Percentiles rank a stretch among this genome's conserved stretches.
phyloP scores from a whole-genome alignment of 53 echinoderm and acorn worm species.

The Antedon mediterranea region DNA sequence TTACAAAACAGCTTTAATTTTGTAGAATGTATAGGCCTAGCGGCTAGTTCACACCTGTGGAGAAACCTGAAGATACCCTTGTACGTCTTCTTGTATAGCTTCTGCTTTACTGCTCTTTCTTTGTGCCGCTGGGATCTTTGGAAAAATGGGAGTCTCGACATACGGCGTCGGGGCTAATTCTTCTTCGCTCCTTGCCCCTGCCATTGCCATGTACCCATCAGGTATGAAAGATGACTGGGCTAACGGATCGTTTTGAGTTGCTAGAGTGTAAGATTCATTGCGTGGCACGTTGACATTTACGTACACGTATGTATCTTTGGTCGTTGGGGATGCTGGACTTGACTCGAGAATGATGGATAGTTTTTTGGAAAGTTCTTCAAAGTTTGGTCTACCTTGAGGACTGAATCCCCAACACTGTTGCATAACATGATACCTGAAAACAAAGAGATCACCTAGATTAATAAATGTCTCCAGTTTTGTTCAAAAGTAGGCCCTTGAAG shows the following conservation, averaged over 20 bases:
- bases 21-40: too few relatives aligned
- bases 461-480: too few relatives aligned
- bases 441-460: too few relatives aligned
- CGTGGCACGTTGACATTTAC: not conserved
- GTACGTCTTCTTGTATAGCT: not conserved
- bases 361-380: constrained; percentile 35
- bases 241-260: not conserved
- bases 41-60: too few relatives aligned
- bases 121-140: not conserved
- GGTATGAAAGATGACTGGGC: not conserved
- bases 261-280: constrained; percentile 5
- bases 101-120: too few relatives aligned
- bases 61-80: not conserved
- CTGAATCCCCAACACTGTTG: constrained; percentile 65
- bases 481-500: too few relatives aligned
- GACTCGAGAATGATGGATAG: constrained; percentile 38
- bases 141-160: not conserved
- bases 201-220: not conserved
- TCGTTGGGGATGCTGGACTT: not conserved
- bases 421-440: constrained; percentile 78
- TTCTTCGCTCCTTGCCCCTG: not conserved
- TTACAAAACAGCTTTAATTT: too few relatives aligned
- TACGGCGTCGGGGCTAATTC: not conserved
- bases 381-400: constrained; percentile 68
- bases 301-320: not conserved